Evolutionary conservation across 2,113 vertebrate genomes (phyloP), one percentile per base, ranked within the genome.

Genomic region (Oreocharis arfaki): DNA sequence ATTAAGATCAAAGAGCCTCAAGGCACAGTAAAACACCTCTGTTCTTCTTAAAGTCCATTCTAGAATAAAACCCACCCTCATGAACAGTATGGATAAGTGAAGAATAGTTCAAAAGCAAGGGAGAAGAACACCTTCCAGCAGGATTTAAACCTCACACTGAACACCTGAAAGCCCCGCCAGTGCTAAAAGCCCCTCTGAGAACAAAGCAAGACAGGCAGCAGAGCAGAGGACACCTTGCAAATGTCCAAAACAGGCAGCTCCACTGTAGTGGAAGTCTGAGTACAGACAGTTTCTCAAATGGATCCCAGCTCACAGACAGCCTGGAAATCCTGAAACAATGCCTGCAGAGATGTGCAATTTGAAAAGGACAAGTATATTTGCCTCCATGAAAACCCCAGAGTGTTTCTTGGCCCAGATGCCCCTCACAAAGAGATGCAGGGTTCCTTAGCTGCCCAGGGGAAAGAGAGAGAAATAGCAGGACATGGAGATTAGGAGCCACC

Each of bases 141-240:
- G 15, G 35, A 44, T 44, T 57, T 64, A 46, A 76, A 50, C 16
- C 10, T 82, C 5, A 4, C 24, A 37, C 27, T 67, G 6, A 4
- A 46, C 11, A 16, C 39, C 21, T 70, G 67, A 69, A 82, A 79
- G 14, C 24, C 39, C 16, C 11, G 39, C 8, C 30, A 59, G 37
- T 22, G 15, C 19, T 65, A 57, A 86, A 6, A 80, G 28, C 16
- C 21, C 41, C 37, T 39, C 41, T n/a, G 47, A 76, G 65, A 75
- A 56, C 1, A 1, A 71, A 56, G 37, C 0, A 1, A 83, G 30
- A 49, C 23, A 73, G 10, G 46, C n/a, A 86, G 55, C 2, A 14
- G n/a, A 76, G 19, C n/a, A 79, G 17, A 41, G 12, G 15, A 46
- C 39, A 63, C 46, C n/a, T 63, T 32, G 28, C 6, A 41, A 79